Evolutionary conservation across 2,113 vertebrate genomes (phyloP).

Genomic region (Varanus komodoensis): DNA sequence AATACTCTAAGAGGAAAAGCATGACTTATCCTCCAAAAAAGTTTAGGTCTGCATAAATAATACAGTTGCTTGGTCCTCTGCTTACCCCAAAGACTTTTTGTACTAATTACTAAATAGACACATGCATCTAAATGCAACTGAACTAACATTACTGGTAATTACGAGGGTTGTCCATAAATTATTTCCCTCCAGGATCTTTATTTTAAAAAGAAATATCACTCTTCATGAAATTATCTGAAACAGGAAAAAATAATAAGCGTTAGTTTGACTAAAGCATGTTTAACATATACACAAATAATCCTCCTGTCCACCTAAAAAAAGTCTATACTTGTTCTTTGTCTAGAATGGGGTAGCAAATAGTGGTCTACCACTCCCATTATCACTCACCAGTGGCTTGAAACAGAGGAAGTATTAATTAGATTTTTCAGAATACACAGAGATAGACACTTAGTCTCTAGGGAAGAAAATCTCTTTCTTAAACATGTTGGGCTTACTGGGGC

Average conservation of each 20-base stretch:
- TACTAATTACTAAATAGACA: conserved; percentile 80
- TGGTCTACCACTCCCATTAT: no score
- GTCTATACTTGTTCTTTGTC: background rate
- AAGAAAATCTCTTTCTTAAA: no score
- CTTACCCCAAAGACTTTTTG: conserved; percentile 77
- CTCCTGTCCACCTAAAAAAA: background rate
- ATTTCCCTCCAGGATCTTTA: conserved; percentile 68
- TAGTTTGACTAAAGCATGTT: background rate
- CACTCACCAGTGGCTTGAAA: no score
- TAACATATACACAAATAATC: background rate
- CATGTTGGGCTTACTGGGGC: no score
- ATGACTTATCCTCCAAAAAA: conserved; percentile 70
- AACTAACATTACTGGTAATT: conserved; percentile 84
- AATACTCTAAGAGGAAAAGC: conserved; percentile 70
- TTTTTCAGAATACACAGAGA: no score
- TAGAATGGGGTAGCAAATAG: no score
- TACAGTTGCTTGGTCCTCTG: conserved; percentile 75
- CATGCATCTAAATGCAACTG: conserved; percentile 80
- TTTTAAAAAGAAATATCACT: conserved; percentile 54
- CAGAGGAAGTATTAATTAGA: no score
- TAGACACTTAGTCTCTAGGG: no score
- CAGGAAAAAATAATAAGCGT: conserved; percentile 28
- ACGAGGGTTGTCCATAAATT: conserved; percentile 61
- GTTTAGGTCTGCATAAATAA: conserved; percentile 61
- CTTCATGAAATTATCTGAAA: conserved; percentile 74